Base-by-base conservation (phyloP, 2,888 invertebrate genomes). In the Phytoseiulus persimilis region DNA sequence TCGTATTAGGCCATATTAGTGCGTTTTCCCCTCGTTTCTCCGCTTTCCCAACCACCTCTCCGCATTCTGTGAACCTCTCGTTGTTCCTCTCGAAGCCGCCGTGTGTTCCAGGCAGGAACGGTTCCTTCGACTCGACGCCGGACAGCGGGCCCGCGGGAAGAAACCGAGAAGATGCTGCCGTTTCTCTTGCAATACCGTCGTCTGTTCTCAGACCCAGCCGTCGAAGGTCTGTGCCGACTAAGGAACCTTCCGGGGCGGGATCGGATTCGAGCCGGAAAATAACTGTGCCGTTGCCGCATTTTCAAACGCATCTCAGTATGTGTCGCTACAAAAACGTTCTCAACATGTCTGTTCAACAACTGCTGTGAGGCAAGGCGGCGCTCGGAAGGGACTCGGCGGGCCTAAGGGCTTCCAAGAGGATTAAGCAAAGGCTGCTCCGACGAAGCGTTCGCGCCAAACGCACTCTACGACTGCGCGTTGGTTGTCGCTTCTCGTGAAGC, bases 1-100 rank as follows among this genome's bases (percentile, higher is more conserved):
- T 11, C 87, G 87, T 87, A 87, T 87, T 87, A 87, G 87, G 87
- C 32, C 87, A 87, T 87, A 87, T 87, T 87, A 87, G 39, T 31
- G 32, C 87, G 65, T 65, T 65, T 65, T 18, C 18, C 65, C 65
- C 65, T 23, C 2, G 1, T 65, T 65, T 65, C 65, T 23, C 65
- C 9, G 65, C 18, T 65, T 3, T 6, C 65, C 14, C 65, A 14
- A 28, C 28, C 1, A 14, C 5, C 65, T 3, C 28, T 28, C 65
- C 65, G 28, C 23, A 28, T 65, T 65, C 65, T 65, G 65, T 14
- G 65, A 65, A 28, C 9, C 65, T 65, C 14, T 28, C 18, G 11
- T 28, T 65, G 5, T 11, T 65, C 65, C 65, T 23, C 65, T 18
- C 65, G 65, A 28, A 65, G 65, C 65, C 28, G 65, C 65, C 18